Conservation (phyloP, 35 echinoderm and acorn worm genomes). For the Hemicentrotus pulcherrimus region DNA sequence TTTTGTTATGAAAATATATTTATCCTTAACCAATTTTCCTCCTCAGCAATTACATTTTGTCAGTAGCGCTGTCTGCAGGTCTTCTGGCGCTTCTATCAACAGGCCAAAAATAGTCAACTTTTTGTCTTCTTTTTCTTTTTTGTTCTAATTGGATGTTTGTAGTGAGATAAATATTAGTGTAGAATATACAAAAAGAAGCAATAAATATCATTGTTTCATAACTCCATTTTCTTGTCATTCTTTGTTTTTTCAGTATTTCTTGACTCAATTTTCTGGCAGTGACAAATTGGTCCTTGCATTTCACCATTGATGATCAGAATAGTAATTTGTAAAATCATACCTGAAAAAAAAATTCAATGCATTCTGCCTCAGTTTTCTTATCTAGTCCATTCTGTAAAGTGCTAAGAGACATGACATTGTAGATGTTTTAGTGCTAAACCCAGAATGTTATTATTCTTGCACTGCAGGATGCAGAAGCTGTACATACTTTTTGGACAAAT, state of each 20-base stretch:
- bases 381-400: too few species aligned
- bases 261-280: background rate
- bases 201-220: background rate
- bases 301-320: background rate
- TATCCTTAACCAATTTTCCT: conserved; percentile 64
- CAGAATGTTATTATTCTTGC: too few species aligned
- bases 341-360: too few species aligned
- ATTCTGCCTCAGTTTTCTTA: too few species aligned
- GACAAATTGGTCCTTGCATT: too few species aligned
- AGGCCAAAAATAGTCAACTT: background rate
- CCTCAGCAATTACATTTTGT: conserved; percentile 80
- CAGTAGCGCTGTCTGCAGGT: conserved; percentile 62
- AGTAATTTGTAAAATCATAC: too few species aligned
- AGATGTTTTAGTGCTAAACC: too few species aligned
- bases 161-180: background rate
- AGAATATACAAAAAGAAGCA: background rate
- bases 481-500: too few species aligned
- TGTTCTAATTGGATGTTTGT: background rate
- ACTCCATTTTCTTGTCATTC: background rate
- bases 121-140: background rate
- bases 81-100: conserved; percentile 68
- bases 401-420: too few species aligned
- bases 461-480: too few species aligned
- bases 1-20: background rate
- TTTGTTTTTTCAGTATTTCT: background rate